phyloP scores from a whole-genome alignment of 2,888 invertebrate genomes.

The Rhingia rostrata region DNA sequence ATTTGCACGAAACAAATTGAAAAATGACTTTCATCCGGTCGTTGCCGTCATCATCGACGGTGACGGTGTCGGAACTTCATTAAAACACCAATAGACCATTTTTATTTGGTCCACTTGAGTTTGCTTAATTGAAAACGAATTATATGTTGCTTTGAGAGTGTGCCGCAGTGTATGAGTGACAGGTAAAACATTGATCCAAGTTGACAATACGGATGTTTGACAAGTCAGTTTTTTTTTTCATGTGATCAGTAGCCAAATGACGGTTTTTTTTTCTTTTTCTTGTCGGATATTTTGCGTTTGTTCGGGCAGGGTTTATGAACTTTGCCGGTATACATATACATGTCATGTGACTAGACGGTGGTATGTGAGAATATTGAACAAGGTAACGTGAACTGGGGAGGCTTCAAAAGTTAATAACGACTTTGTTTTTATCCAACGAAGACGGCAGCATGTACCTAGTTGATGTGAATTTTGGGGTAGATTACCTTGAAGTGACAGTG shows the following conservation, averaged over 20 bases:
- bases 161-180: slow-evolving; percentile 43
- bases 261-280: neutral
- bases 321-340: neutral
- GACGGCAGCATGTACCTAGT: no score
- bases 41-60: neutral
- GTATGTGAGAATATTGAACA: neutral
- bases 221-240: neutral
- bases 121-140: slow-evolving; percentile 68
- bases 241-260: neutral
- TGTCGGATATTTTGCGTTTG: neutral
- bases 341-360: neutral
- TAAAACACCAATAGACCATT: slow-evolving; percentile 1
- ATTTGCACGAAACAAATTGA: slow-evolving; percentile 34
- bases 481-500: no score
- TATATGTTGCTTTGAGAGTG: slow-evolving; percentile 47
- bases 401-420: neutral
- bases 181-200: slow-evolving; percentile 50
- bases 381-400: neutral
- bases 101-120: slow-evolving; percentile 29
- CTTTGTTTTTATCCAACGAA: neutral
- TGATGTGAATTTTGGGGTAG: no score
- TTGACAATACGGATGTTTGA: slow-evolving; percentile 36
- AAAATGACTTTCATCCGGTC: slow-evolving; percentile 53
- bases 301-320: slow-evolving; percentile 24
- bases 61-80: slow-evolving; percentile 53